Conservation (phyloP, 2,888 invertebrate genomes). For the Zelleria hepariella region DNA sequence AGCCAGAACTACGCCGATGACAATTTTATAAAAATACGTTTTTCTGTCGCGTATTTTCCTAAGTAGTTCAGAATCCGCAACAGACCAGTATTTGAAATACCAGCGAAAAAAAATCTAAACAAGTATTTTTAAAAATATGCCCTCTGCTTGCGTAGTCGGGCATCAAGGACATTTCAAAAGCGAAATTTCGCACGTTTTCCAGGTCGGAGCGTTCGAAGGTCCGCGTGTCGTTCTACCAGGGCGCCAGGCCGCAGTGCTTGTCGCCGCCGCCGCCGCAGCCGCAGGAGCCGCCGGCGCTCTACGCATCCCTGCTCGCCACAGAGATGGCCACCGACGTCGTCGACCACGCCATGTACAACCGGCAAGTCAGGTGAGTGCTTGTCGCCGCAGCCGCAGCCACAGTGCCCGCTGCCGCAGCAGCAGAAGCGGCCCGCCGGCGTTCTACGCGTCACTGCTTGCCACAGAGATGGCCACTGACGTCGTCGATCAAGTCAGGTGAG, state of each 20-base stretch:
- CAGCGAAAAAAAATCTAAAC: too few relatives aligned
- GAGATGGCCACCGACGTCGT: constrained; percentile 61
- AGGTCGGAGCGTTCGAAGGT: constrained; percentile 85
- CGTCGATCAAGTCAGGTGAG: constrained; percentile 75
- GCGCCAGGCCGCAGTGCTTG: constrained; percentile 80
- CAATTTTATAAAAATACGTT: too few relatives aligned
- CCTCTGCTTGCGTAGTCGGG: not conserved
- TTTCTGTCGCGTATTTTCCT: too few relatives aligned
- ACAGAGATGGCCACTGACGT: constrained; percentile 59
- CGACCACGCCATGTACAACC: constrained; percentile 70
- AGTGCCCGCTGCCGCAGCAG: constrained; percentile 73
- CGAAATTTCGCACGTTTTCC: constrained; percentile 33
- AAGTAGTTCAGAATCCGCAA: too few relatives aligned
- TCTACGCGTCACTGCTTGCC: constrained; percentile 55
- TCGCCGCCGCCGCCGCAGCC: constrained; percentile 73
- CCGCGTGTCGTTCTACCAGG: constrained; percentile 87
- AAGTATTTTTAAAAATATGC: too few relatives aligned
- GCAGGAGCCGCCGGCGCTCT: constrained; percentile 50
- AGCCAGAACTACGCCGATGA: too few relatives aligned
- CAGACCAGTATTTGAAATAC: too few relatives aligned
- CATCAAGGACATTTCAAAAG: not conserved
- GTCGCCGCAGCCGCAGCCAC: too few relatives aligned
- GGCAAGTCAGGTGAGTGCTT: constrained; percentile 76
- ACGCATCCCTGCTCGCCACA: constrained; percentile 54
- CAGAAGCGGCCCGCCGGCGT: constrained; percentile 50